Evolutionary conservation across 2,797 vertebrate species (phyloP), one percentile per base, ranked within the genome.

Genomic region (Avahi laniger): DNA sequence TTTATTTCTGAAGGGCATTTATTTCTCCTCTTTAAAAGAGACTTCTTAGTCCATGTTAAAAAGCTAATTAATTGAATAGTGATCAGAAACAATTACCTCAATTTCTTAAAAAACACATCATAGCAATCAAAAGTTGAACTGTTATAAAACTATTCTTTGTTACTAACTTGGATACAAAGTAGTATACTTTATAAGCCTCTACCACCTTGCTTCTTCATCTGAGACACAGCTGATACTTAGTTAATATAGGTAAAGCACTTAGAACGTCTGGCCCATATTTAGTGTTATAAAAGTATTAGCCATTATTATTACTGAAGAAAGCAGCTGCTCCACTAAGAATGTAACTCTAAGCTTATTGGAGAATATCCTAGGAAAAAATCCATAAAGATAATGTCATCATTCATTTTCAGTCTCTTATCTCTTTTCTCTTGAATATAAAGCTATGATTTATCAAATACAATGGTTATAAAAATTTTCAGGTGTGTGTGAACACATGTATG

Each of bases 51-150:
- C 33, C 67, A 14, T 38, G 50, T 87, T 38, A 54, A 96, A 96
- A 90, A 70, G 38, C 43, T 88, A 92, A 76, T 65, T 92, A 48
- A 92, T 17, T 84, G 67, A 95, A 96, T 18, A 7, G 2, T 50
- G 18, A 76, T 18, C 15, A 69, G 5, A 81, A 82, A 63, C 78
- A 48, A 89, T 43, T n/a, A 14, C 1, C 81, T 79, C 38, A n/a
- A 59, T 86, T 57, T 92, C 41, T 93, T 88, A 7, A 69, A 94
- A 82, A 92, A 93, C 5, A 79, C 13, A 83, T 1, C 76, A 20
- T 7, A 94, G 6, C 35, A 72, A 94, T 76, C 24, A 52, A 89
- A 90, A 90, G 50, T 7, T 92, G 57, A 92, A 91, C 81, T 91
- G 54, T 43, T 91, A 28, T 86, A 76, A 83, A 91, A 61, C 59